phyloP scores from a whole-genome alignment of 2,888 invertebrate genomes.

The Colletes collaris region DNA sequence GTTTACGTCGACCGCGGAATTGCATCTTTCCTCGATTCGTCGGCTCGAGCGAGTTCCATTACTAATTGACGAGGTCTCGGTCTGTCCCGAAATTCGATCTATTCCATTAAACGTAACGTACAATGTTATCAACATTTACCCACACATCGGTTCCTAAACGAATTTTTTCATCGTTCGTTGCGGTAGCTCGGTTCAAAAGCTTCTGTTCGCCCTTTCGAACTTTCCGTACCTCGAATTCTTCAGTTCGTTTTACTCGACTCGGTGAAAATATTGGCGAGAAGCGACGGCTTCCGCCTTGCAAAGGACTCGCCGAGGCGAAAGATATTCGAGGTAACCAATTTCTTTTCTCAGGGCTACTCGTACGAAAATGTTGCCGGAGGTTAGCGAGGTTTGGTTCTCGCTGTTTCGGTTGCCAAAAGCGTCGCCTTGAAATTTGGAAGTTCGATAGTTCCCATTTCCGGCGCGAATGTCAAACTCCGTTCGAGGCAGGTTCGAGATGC shows the following conservation, averaged over 20 bases:
- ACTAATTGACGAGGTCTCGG: no score
- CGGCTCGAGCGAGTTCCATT: no score
- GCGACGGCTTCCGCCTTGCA: constrained; percentile 7
- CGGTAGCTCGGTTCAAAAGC: neutral
- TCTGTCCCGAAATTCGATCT: no score
- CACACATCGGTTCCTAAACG: no score
- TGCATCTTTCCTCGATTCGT: neutral
- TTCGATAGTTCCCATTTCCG: neutral
- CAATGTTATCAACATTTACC: no score
- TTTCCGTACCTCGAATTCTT: no score
- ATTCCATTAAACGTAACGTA: no score
- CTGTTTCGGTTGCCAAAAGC: no score
- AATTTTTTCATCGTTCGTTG: neutral
- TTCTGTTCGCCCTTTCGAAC: neutral
- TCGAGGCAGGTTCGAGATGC: neutral
- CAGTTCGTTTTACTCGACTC: neutral
- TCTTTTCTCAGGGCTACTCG: constrained; percentile 32
- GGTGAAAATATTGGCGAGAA: neutral
- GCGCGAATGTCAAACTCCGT: neutral
- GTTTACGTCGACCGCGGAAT: constrained; percentile 8
- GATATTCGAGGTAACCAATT: constrained; percentile 58
- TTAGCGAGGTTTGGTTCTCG: neutral
- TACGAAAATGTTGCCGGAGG: neutral
- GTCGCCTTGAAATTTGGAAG: no score
- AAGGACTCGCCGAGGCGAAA: constrained; percentile 39